Base-by-base conservation (phyloP, 2,888 invertebrate genomes). In the Xanthostigma xanthostigma region DNA sequence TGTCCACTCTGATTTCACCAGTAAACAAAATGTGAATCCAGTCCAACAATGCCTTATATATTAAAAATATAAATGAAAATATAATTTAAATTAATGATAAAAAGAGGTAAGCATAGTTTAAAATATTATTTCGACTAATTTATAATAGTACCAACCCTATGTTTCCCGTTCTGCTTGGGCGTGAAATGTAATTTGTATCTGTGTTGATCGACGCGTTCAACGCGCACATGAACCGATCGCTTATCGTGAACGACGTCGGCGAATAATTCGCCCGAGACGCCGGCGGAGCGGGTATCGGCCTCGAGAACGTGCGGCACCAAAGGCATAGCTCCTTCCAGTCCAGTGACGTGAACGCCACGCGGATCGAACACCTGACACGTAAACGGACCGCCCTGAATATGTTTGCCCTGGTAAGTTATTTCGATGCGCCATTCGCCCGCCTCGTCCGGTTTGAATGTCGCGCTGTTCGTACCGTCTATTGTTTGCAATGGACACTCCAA, bases 381-480 rank as follows among this genome's bases (percentile, higher is more conserved):
- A 66, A 95, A 97, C 2, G 98, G 98, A 13, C 94, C 94, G 49
- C 96, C 96, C 65, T 83, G 82, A 57, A 98, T 95, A 64, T 96
- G 93, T 59, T 92, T 86, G 36, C 92, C 92, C 63, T 95, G 93
- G 66, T 96, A 96, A 36, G 89, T 84, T 54, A 97, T 94, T 54
- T 90, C 90, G 49, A 98, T 94, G 58, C 88, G 84, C 96, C 96
- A 97, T 60, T 92, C 90, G 49, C 96, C 97, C 38, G 93, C 87
- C 71, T 97, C 96, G 58, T 93, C 90, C 0, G 97, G 97, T 62
- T 94, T 91, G 67, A 97, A 97, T 59, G 91, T 94, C 55, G 96
- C 94, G 56, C 90, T 89, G 63, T 93, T 94, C 47, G 90, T 88
- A 49, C 89, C 91, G 42, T 85, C 84, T n/a, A 84, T 80, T 53